Percentiles rank a stretch among this genome's conserved stretches.
Conservation (phyloP, 2,113 vertebrate genomes). For the Lontra canadensis region DNA sequence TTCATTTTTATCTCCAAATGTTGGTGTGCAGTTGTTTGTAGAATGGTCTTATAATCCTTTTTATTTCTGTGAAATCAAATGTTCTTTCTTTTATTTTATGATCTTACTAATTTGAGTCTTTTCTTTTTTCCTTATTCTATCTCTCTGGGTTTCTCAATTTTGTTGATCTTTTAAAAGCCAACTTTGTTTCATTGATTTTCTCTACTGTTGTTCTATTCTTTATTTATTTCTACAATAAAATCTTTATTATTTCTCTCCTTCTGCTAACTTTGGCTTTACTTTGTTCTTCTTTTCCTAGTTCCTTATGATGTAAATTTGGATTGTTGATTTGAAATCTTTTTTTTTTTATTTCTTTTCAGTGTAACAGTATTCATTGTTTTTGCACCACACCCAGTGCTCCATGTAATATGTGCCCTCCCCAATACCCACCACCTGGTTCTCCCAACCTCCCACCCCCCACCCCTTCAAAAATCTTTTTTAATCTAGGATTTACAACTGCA, state of each 20-base stretch:
- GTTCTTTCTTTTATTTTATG: background rate
- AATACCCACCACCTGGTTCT: too few relatives aligned
- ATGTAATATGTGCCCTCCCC: too few relatives aligned
- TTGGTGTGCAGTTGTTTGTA: background rate
- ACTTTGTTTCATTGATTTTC: background rate
- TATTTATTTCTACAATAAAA: background rate
- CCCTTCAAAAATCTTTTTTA: too few relatives aligned
- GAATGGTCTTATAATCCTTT: background rate
- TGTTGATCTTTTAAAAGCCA: background rate
- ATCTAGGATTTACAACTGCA: background rate
- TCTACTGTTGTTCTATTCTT: background rate
- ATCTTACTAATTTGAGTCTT: background rate
- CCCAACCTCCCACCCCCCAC: too few relatives aligned
- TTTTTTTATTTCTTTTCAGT: background rate
- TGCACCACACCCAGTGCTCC: too few relatives aligned
- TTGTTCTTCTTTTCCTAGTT: background rate
- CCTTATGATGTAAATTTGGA: background rate
- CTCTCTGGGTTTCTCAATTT: background rate
- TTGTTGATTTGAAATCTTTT: background rate
- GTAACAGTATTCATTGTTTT: too few relatives aligned
- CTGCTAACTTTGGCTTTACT: background rate
- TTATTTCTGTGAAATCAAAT: background rate
- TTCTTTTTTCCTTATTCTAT: background rate
- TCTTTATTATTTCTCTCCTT: background rate
- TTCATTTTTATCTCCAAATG: background rate